Evolutionary conservation across 2,113 vertebrate genomes (phyloP), one percentile per base, ranked within the genome.

Genomic region (Plectropomus leopardus): DNA sequence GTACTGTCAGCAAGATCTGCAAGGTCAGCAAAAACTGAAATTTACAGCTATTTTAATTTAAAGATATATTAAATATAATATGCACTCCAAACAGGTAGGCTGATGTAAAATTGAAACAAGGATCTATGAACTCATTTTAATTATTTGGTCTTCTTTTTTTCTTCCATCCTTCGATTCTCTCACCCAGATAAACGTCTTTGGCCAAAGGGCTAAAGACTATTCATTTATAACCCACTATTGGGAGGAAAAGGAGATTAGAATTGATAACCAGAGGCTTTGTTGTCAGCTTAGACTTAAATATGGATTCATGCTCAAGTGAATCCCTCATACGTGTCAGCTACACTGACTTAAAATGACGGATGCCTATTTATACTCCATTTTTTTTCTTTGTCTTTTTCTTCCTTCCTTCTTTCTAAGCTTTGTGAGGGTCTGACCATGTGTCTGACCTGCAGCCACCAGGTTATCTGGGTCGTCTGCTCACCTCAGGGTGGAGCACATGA

Each of bases 401-500:
- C 7, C 17, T 6, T 7, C 34, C 26, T 24, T 4, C 3, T 59
- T 24, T 65, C 32, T 59, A 8, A 47, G 16, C 68, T 14, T 4
- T 23, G 8, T 3, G 32, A 36, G 17, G 47, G 70, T 63, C 53
- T 59, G 61, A 55, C 57, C 6, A 15, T 57, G 61, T 53, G 51
- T 74, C 69, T 61, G 64, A 84, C 82, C 73, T 45, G 45, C 44
- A 78, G 72, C 54, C 55, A 72, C 21, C 7, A 72, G 77, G 78
- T 84, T 70, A 85, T 85, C 65, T 73, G 66, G 82, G 81, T 81
- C 73, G 4, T 72, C 50, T 4, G 28, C 48, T 76, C 23, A 66
- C 79, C 70, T 85, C 48, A 19, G 76, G 79, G 30, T 4, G 15
- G 21, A 82, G 55, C 24, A 42, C 71, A 47, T 8, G 16, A 68